Base-by-base conservation (phyloP, 2,888 invertebrate genomes). In the Melanophora roralis region DNA sequence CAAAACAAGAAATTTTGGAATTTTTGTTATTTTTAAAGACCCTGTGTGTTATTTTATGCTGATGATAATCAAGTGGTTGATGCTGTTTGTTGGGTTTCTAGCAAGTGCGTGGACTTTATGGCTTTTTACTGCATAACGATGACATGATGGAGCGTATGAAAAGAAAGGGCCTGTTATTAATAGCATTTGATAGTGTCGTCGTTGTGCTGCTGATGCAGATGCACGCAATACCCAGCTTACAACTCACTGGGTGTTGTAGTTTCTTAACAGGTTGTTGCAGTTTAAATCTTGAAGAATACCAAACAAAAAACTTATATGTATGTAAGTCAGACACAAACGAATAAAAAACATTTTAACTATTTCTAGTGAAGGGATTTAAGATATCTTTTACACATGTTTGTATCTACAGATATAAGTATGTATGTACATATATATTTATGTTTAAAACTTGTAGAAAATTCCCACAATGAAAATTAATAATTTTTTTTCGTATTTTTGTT, bases 211-310 rank as follows among this genome's bases (percentile, higher is more conserved):
- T 23, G 45, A 45, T 64, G 64, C 64, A 74, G 55, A 68, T 68
- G 67, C 34, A 55, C 55, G 6, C 3, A 27, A 60, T 72, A 62
- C 43, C 62, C 43, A 62, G 51, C 19, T 72, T 60, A 51, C 49
- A 59, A 59, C 27, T 19, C 21, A 11, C 57, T 53, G 69, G 62
- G 38, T 76, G 68, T 55, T 64, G 64, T 62, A 34, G 12, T 43
- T 62, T 53, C 43, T 72, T 40, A 72, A 72, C 71, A 72, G 71
- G 71, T 72, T 72, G 71, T 72, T 72, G 62, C 71, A 43, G 71
- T 3, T 27, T 5, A 27, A 27, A 27, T 27, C n/a, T n/a, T n/a
- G n/a, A n/a, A n/a, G n/a, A n/a, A n/a, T n/a, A n/a, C n/a, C n/a
- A n/a, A n/a, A n/a, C n/a, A n/a, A 27, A 27, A 27, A 27, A 27